Evolutionary conservation across 2,113 vertebrate species (phyloP).

Genomic region (Corvus moneduloides): DNA sequence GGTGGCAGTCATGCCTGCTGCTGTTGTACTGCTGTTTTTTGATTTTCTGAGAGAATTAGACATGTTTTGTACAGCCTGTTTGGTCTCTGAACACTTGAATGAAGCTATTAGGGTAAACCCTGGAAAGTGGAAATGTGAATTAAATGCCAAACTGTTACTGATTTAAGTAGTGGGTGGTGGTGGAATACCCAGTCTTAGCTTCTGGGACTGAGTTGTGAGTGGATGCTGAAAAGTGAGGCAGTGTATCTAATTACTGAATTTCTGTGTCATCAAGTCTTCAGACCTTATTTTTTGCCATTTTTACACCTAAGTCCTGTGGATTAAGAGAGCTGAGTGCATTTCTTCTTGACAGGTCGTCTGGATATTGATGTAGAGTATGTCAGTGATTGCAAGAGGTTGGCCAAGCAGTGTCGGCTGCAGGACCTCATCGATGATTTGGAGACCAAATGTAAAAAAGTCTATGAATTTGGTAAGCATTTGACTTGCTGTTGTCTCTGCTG

Average conservation of each 20-base stretch:
- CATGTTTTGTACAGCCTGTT: background rate
- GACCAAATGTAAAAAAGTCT: slow-evolving; percentile 90
- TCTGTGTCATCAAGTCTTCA: background rate
- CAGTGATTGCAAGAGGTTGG: slow-evolving; percentile 88
- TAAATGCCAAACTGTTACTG: background rate
- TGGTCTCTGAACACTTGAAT: background rate
- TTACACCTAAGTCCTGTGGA: background rate
- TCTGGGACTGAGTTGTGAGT: background rate
- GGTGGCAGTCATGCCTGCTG: background rate
- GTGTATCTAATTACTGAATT: background rate
- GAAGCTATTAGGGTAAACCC: background rate
- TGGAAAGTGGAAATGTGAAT: background rate
- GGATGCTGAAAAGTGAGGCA: background rate
- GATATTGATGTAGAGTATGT: slow-evolving; percentile 90
- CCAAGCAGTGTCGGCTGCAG: slow-evolving; percentile 92
- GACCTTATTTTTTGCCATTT: background rate
- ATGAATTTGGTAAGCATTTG: slow-evolving; percentile 86
- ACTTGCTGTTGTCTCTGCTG: background rate
- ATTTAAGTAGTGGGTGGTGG: background rate
- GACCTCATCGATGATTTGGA: slow-evolving; percentile 90
- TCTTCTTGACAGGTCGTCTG: slow-evolving; percentile 78
- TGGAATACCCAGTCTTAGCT: background rate
- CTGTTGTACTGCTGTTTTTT: background rate
- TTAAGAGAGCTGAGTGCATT: background rate
- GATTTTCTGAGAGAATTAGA: background rate